A percentile compares a stretch with the other conserved stretches of the same genome.
Conservation (phyloP, 2,888 invertebrate species). For the Volucella zonaria region DNA sequence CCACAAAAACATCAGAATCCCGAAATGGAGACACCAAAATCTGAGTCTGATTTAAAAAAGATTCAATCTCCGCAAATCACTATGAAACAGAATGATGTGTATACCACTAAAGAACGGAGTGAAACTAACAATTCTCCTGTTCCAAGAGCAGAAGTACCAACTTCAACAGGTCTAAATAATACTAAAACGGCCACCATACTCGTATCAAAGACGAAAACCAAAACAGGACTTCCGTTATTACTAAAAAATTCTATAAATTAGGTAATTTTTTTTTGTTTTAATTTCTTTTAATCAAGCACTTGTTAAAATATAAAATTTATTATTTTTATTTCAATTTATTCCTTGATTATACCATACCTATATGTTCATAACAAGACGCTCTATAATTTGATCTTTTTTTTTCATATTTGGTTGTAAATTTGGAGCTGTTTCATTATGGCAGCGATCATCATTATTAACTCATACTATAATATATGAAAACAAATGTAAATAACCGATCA, state of each 20-base stretch:
- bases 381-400: not conserved
- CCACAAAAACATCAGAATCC: conserved; percentile 43
- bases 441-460: not conserved
- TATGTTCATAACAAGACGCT: too few relatives aligned
- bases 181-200: conserved; percentile 83
- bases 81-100: conserved; percentile 28
- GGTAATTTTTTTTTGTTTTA: conserved; percentile 5
- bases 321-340: not conserved
- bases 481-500: conserved; percentile 54
- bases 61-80: conserved; percentile 53
- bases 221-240: conserved; percentile 82
- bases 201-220: conserved; percentile 83
- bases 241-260: conserved; percentile 83
- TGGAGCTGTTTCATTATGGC: conserved; percentile 3
- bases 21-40: conserved; percentile 54
- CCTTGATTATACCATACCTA: not conserved
- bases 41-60: conserved; percentile 49
- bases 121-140: conserved; percentile 61
- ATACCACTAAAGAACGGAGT: conserved; percentile 22
- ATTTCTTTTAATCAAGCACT: not conserved
- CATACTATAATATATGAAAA: conserved; percentile 1
- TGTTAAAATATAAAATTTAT: not conserved
- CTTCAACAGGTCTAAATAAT: conserved; percentile 71
- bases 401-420: not conserved
- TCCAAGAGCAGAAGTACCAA: conserved; percentile 48